Evolutionary conservation across 2,888 invertebrate genomes (phyloP), one percentile per base, ranked within the genome.

Genomic region (Leptogaster cylindrica): DNA sequence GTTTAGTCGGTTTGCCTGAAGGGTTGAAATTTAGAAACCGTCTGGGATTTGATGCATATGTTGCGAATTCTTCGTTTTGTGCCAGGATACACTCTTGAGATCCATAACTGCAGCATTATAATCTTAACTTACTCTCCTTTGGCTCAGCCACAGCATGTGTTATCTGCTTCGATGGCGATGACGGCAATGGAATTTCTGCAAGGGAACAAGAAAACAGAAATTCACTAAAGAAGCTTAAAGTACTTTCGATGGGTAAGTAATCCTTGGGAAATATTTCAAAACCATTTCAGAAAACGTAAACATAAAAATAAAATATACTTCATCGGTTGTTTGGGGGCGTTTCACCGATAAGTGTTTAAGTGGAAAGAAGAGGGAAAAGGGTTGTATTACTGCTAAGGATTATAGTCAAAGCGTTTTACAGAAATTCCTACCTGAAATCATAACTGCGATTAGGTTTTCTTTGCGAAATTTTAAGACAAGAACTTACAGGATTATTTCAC

Each of bases 101-200:
- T 50, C 48, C 25, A 52, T 68, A 48, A 18, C 16, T 65, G 31
- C 51, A 23, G 55, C 25, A 58, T 58, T 58, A 58, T 39, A 58
- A 12, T 58, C 25, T 68, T 72, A 74, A 78, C 81, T 81, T 77
- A 81, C 81, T 80, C 75, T 81, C 81, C 77, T 79, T 79, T 69
- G 80, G 77, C 72, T 81, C 81, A 66, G 77, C 75, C 58, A 79
- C 77, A 70, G 79, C 77, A 75, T 81, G 81, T 70, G 79, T 80
- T 70, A 81, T 77, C 90, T 71, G 92, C 88, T 84, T 91, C 88
- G 70, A 93, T 71, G 92, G 89, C 68, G 89, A 89, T 70, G 93
- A 93, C 68, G 93, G 93, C 87, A 92, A 88, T 65, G 92, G 92
- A 78, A 93, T 93, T 85, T 92, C 93, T 93, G 85, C 71, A 85